Base-by-base conservation (phyloP, 2,113 vertebrate species). In the Sprattus sprattus region DNA sequence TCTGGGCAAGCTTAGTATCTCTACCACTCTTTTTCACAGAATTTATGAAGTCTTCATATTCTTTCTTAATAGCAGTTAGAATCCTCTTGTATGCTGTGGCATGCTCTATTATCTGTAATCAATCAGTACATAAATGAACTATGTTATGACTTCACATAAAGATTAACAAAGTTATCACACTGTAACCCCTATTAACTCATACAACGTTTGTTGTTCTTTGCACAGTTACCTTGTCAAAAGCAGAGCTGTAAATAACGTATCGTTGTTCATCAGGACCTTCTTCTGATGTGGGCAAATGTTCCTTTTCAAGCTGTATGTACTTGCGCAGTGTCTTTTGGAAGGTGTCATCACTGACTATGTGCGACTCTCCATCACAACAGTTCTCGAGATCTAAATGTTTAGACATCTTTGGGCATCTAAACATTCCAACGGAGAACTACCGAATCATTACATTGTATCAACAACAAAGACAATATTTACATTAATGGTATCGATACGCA, bases 11-110 rank as follows among this genome's bases (percentile, higher is more conserved):
- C 86, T 88, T 86, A 16, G 57, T 88, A 83, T 89, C 92, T 20
- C 85, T 91, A 88, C 87, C 85, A 85, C 81, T 86, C 78, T 90
- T 92, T 88, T 94, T 95, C 50, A 96, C 81, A 18, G 84, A 91
- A 11, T 91, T 88, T 92, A 96, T 93, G 85, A 93, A 87, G 0
- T 88, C 71, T 71, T 96, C 96, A 0, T 95, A 96, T 88, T 95
- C 95, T 81, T 91, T 85, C 88, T 96, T 95, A 88, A 97, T 93
- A 87, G 91, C 91, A 86, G 94, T 86, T 25, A 97, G 94, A 82
- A 96, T 87, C 16, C 84, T 92, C 91, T 94, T 96, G 88, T 95
- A 95, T 44, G 91, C 85, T 22, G 91, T 91, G 4, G 93, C 83
- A 80, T 91, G 88, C 0, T 93, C 93, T 90, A 96, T 96, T 85